phyloP scores from a whole-genome alignment of 2,113 vertebrate genomes.

The Arvicanthis niloticus region DNA sequence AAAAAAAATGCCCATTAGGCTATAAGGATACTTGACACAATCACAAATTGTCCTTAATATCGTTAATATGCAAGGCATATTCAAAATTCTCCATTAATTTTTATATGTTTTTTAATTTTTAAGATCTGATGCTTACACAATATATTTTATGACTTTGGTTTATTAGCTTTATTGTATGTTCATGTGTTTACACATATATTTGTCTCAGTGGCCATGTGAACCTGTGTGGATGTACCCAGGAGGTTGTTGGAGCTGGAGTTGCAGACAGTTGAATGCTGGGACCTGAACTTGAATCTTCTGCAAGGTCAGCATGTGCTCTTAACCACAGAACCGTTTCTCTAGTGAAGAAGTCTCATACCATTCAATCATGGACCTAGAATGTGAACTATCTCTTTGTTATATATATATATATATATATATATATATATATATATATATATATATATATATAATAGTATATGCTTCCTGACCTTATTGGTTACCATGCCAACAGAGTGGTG shows the following conservation, averaged over 20 bases:
- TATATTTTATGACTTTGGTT: neutral
- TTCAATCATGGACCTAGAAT: neutral
- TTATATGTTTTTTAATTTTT: neutral
- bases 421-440: neutral
- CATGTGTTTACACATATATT: neutral
- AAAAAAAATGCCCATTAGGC: neutral
- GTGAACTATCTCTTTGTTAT: neutral
- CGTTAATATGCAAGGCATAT: neutral
- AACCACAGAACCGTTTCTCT: neutral
- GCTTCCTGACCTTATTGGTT: neutral
- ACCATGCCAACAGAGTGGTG: neutral
- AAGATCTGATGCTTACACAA: neutral
- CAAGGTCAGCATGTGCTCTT: neutral
- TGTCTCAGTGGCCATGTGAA: neutral
- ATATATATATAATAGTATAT: neutral
- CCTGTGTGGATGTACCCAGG: neutral
- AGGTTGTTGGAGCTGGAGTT: neutral
- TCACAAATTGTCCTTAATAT: neutral
- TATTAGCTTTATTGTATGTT: neutral
- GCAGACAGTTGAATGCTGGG: neutral
- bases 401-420: neutral
- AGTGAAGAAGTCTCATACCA: neutral
- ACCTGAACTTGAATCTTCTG: too few relatives aligned
- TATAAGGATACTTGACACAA: neutral
- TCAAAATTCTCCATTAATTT: conserved; percentile 1